phyloP scores from a whole-genome alignment of 2,797 vertebrate species.

The Anguilla pacifica region DNA sequence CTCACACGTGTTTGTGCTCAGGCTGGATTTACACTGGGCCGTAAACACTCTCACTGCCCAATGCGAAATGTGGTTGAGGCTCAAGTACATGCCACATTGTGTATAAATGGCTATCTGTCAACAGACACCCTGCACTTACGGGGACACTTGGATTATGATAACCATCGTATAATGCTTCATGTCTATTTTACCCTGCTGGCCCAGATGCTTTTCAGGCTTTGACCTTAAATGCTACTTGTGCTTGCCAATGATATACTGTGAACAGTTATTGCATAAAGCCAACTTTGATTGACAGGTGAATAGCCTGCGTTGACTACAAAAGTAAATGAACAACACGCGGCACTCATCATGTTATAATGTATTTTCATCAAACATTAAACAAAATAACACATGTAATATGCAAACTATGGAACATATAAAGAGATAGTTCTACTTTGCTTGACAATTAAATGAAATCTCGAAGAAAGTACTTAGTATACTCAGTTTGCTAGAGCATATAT shows the following conservation, averaged over 20 bases:
- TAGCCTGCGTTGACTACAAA: background rate
- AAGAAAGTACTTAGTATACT: slow-evolving; percentile 28
- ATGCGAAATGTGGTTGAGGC: slow-evolving; percentile 51
- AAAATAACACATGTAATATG: background rate
- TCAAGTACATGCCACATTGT: slow-evolving; percentile 43
- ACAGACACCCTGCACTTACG: slow-evolving; percentile 60
- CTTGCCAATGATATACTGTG: background rate
- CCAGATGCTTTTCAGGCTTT: slow-evolving; percentile 29
- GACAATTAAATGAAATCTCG: background rate
- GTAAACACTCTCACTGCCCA: slow-evolving; percentile 39
- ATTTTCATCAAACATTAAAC: background rate
- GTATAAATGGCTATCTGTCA: slow-evolving; percentile 60
- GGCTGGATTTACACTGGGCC: slow-evolving; percentile 13
- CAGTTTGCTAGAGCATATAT: background rate
- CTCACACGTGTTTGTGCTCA: slow-evolving; percentile 43
- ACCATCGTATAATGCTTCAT: slow-evolving; percentile 46
- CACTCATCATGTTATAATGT: background rate
- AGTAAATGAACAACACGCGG: background rate
- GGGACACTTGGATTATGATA: slow-evolving; percentile 49
- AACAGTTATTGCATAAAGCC: background rate
- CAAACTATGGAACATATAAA: background rate
- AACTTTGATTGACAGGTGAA: background rate
- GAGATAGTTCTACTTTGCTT: background rate
- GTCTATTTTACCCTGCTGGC: slow-evolving; percentile 30
- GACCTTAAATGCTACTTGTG: slow-evolving; percentile 42